Evolutionary conservation across 1,140 invertebrate genomes (phyloP).

Genomic region (Lysiphlebus fabarum): DNA sequence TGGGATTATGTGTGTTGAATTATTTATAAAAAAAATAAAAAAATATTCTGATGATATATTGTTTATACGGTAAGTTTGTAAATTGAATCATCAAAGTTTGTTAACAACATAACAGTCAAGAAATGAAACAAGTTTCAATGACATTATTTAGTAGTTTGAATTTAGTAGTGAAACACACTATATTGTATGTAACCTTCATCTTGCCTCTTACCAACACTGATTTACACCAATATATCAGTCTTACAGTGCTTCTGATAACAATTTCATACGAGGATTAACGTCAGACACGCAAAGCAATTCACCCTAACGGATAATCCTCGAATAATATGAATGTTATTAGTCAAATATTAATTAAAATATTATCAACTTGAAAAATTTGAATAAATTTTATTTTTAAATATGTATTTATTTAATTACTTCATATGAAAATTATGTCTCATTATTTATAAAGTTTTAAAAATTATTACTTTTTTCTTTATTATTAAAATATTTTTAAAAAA

Average conservation of each 20-base stretch:
- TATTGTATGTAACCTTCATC: slow-evolving; percentile 11
- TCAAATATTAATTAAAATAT: slow-evolving; percentile 40
- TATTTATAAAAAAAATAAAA: too few species aligned
- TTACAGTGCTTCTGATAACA: slow-evolving; percentile 41
- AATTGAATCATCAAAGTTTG: not conserved
- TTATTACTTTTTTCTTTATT: too few species aligned
- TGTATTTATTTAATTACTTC: too few species aligned
- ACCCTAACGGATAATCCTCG: slow-evolving; percentile 37
- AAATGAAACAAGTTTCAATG: not conserved
- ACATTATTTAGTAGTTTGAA: slow-evolving; percentile 7
- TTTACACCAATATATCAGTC: slow-evolving; percentile 38
- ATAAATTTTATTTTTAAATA: too few species aligned
- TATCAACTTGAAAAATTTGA: too few species aligned
- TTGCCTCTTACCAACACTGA: not conserved
- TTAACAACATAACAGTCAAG: slow-evolving; percentile 6
- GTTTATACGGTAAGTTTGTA: not conserved
- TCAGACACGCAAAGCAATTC: slow-evolving; percentile 18
- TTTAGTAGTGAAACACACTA: slow-evolving; percentile 1
- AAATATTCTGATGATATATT: too few species aligned
- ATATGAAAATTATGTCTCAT: too few species aligned
- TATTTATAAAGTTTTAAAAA: too few species aligned
- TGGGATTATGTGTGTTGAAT: not conserved
- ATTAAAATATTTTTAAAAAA: too few species aligned
- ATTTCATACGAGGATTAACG: slow-evolving; percentile 43
- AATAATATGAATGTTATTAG: slow-evolving; percentile 42